Evolutionary conservation across 2,888 invertebrate genomes (phyloP).

Genomic region (Venusia cambrica): DNA sequence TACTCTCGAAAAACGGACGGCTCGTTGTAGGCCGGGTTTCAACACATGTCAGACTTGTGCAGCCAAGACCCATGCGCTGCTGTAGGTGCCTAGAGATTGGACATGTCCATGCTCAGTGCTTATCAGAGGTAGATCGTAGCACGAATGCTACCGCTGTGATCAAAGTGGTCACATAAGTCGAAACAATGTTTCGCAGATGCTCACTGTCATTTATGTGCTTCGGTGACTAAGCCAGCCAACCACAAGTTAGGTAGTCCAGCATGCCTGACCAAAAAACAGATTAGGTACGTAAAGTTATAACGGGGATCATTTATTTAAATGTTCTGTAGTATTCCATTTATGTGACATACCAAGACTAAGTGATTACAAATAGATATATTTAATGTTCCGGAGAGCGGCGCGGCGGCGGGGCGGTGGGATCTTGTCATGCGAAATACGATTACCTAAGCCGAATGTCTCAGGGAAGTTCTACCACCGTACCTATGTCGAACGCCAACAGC

Average conservation of each 20-base stretch:
- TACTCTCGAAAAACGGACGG: background rate
- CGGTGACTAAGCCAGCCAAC: background rate
- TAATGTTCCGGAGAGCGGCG: too few species aligned
- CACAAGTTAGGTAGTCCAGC: background rate
- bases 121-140: conserved; percentile 2
- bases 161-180: conserved; percentile 1
- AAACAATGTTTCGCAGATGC: background rate
- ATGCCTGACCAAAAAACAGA: background rate
- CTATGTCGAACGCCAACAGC: too few species aligned
- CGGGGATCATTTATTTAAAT: too few species aligned
- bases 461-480: too few species aligned
- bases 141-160: conserved; percentile 3
- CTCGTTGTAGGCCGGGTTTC: conserved; percentile 1
- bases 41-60: background rate
- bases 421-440: too few species aligned
- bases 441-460: too few species aligned
- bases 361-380: too few species aligned
- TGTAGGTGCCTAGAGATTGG: conserved; percentile 5
- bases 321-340: too few species aligned
- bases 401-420: too few species aligned
- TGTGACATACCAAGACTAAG: too few species aligned
- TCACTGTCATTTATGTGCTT: conserved; percentile 1
- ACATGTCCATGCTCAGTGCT: conserved; percentile 1
- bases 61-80: conserved; percentile 3
- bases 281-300: too few species aligned